Conservation (phyloP, 2,113 vertebrate species). For the Chionis minor region DNA sequence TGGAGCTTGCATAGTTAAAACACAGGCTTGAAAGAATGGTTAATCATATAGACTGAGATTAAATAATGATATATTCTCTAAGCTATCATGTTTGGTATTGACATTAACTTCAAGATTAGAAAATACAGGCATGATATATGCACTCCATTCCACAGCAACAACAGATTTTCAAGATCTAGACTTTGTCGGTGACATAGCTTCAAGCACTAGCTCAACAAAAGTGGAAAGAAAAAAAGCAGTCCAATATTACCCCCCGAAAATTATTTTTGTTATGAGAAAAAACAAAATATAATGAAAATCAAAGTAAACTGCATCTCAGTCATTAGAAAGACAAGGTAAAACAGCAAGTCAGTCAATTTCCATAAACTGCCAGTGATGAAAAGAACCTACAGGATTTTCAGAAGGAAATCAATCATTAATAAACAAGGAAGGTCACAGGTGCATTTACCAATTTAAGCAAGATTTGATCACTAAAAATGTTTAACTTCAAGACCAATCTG, state of each 20-base stretch:
- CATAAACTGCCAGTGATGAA: neutral
- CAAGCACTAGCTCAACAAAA: neutral
- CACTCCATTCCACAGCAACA: neutral
- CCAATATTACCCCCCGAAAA: accelerated
- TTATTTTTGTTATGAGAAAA: neutral
- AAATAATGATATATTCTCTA: neutral
- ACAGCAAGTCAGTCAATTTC: neutral
- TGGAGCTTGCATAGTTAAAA: neutral
- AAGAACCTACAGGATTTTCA: neutral
- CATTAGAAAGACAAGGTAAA: neutral
- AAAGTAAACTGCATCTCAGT: neutral
- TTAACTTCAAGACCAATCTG: neutral
- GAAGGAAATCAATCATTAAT: neutral
- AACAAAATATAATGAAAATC: neutral
- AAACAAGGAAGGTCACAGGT: neutral
- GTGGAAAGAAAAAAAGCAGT: neutral
- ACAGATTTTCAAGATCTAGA: neutral
- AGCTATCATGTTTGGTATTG: neutral
- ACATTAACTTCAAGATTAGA: neutral
- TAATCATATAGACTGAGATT: neutral
- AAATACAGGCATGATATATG: neutral
- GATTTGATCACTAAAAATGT: neutral
- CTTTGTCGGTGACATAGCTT: neutral
- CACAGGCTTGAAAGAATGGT: neutral
- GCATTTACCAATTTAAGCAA: neutral